Evolutionary conservation across 1,140 invertebrate species (phyloP), one percentile per base, ranked within the genome.

Genomic region (Chionoecetes opilio): DNA sequence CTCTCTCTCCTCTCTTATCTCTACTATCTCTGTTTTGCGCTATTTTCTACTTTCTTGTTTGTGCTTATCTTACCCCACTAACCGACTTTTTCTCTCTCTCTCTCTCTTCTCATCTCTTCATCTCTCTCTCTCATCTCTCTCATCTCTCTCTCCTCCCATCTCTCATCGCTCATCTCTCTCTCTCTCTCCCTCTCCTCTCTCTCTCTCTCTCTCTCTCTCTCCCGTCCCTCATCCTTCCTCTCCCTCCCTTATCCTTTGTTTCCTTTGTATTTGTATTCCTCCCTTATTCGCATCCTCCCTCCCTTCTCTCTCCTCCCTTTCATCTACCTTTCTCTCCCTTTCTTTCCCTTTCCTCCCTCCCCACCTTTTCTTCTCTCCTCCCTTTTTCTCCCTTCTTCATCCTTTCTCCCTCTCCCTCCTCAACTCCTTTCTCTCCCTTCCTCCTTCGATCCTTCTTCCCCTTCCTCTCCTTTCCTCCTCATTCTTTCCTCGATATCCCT

Each of bases 61-160:
- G n/a, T n/a, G n/a, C n/a, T n/a, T n/a, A n/a, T n/a, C n/a, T n/a
- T n/a, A n/a, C n/a, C n/a, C n/a, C n/a, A n/a, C n/a, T n/a, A n/a
- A n/a, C n/a, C n/a, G n/a, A n/a, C n/a, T 87, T 6, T 34, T 32
- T 87, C 85, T 87, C 85, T 87, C 85, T 87, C 85, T 87, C 85
- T 87, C 85, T 87, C 37, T 87, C 85, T 87, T 32, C 34, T 32
- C 34, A 29, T 87, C 85, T 87, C 85, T 87, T 32, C 34, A 29
- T 87, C 37, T 87, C 85, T 87, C 85, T 87, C 85, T 87, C 85
- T 87, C n/a, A n/a, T n/a, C n/a, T n/a, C n/a, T n/a, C n/a, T n/a
- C n/a, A n/a, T n/a, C n/a, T n/a, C 82, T 85, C 82, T 85, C 82
- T 85, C 41, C 14, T 14, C 14, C 41, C 14, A 5, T 46, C 41